phyloP scores from a whole-genome alignment of 2,888 invertebrate species.

The Alviniconcha strummeri region DNA sequence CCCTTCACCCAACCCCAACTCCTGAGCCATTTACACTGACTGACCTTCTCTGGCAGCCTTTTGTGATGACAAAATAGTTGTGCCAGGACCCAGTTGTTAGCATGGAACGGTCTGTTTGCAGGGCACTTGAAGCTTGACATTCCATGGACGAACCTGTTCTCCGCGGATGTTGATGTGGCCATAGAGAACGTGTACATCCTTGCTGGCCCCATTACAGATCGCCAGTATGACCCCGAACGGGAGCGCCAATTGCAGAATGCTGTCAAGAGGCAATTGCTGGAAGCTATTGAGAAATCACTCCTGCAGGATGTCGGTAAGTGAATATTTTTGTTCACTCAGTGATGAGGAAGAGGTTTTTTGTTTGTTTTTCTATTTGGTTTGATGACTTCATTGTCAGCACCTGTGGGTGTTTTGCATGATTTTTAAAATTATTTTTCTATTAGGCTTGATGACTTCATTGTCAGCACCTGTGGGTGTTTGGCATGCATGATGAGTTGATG shows the following conservation, averaged over 20 bases:
- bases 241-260: slow-evolving; percentile 84
- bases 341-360: too few relatives aligned
- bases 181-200: slow-evolving; percentile 86
- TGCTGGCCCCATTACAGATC: slow-evolving; percentile 82
- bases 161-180: slow-evolving; percentile 83
- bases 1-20: too few relatives aligned
- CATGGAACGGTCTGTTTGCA: slow-evolving; percentile 36
- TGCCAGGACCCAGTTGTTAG: too few relatives aligned
- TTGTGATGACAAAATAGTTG: too few relatives aligned
- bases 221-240: slow-evolving; percentile 82
- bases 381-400: too few relatives aligned
- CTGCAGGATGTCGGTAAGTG: slow-evolving; percentile 53
- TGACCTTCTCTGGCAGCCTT: too few relatives aligned
- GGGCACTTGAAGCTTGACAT: slow-evolving; percentile 76
- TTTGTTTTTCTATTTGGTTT: too few relatives aligned
- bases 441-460: background rate
- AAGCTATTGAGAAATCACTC: slow-evolving; percentile 77
- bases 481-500: too few relatives aligned
- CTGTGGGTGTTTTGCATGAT: background rate
- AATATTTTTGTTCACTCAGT: background rate
- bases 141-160: slow-evolving; percentile 86
- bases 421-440: background rate
- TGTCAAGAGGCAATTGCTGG: slow-evolving; percentile 82
- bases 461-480: too few relatives aligned
- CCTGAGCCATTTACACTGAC: too few relatives aligned